Percentiles rank a stretch among this genome's conserved stretches.
Evolutionary conservation across 2,113 vertebrate species (phyloP).

Genomic region (Lipophrys pholis): DNA sequence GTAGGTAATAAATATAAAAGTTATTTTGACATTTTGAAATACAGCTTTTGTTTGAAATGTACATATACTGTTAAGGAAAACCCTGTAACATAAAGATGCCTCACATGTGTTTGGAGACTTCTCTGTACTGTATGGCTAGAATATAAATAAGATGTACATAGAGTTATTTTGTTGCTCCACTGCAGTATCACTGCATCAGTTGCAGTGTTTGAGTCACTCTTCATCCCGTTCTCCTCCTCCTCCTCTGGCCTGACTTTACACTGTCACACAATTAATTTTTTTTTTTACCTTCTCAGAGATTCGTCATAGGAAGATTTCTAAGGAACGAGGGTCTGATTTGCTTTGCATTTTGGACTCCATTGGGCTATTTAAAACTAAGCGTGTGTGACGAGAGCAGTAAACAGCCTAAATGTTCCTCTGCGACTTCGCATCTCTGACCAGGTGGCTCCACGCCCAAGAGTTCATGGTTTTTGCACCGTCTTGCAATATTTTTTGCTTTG

Average conservation of each 20-base stretch:
- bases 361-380: conserved; percentile 15
- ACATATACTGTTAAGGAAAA: conserved; percentile 57
- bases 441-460: conserved; percentile 8
- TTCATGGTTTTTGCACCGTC: conserved; percentile 4
- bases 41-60: conserved; percentile 51
- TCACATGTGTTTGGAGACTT: conserved; percentile 47
- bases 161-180: conserved; percentile 48
- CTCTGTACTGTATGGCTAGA: conserved; percentile 52
- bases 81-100: conserved; percentile 68
- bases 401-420: not conserved
- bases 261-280: not conserved
- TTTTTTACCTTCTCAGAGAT: conserved; percentile 7
- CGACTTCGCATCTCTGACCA: conserved; percentile 19
- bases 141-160: conserved; percentile 76
- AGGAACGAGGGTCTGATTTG: not conserved
- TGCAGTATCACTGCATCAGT: conserved; percentile 43
- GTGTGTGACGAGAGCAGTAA: conserved; percentile 9
- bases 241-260: conserved; percentile 19
- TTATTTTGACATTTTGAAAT: conserved; percentile 65
- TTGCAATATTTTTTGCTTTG: conserved; percentile 7
- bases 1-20: conserved; percentile 48
- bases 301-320: not conserved
- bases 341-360: conserved; percentile 11
- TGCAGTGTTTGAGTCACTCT: conserved; percentile 28
- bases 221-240: conserved; percentile 11